phyloP scores from a whole-genome alignment of 2,797 vertebrate species.

The Eulemur rubriventer region DNA sequence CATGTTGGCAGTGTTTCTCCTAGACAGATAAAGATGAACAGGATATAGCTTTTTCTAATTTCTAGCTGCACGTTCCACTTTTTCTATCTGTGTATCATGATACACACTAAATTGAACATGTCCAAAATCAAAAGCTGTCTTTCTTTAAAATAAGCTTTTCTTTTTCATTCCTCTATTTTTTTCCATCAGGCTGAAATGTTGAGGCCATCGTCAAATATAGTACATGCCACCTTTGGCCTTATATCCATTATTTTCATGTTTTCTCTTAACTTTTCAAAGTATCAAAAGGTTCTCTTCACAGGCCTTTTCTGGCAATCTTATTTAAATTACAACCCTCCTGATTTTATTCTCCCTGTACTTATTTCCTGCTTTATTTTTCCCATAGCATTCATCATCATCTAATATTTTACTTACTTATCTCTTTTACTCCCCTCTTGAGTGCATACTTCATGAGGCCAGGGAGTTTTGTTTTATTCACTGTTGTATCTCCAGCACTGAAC shows the following conservation, averaged over 20 bases:
- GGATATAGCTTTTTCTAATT: neutral
- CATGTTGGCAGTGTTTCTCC: neutral
- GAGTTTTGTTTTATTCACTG: neutral
- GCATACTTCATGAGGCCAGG: neutral
- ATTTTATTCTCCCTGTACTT: neutral
- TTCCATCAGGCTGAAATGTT: neutral
- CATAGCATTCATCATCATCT: neutral
- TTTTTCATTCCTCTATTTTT: neutral
- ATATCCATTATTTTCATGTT: neutral
- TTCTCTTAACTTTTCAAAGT: neutral
- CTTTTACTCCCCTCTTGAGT: neutral
- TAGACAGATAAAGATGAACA: neutral
- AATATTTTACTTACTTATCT: neutral
- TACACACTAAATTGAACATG: neutral
- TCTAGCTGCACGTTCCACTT: neutral
- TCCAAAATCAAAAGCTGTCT: neutral
- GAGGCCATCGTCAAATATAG: neutral
- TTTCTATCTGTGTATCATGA: neutral
- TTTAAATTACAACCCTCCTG: neutral
- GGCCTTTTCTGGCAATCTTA: neutral
- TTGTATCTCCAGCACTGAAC: neutral
- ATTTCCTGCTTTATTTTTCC: neutral
- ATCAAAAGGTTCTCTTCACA: neutral
- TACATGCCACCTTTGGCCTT: neutral
- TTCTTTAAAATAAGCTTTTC: neutral